Conservation (phyloP, 2,797 vertebrate species). For the Microctenopoma lineatum region DNA sequence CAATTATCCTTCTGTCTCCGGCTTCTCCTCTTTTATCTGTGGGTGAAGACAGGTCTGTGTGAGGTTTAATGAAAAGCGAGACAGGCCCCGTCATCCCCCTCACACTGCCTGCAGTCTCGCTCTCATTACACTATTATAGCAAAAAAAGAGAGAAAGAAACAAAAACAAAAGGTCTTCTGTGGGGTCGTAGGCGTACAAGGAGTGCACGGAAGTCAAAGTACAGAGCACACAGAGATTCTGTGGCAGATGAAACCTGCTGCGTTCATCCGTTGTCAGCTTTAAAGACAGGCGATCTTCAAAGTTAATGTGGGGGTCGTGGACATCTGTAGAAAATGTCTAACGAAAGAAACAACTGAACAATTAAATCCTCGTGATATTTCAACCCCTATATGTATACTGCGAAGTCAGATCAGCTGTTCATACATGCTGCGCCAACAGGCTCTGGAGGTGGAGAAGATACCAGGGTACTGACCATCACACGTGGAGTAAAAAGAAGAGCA, state of each 20-base stretch:
- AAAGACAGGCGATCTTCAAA: no score
- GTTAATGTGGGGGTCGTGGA: no score
- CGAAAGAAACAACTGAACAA: no score
- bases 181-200: not conserved
- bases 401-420: no score
- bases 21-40: slow-evolving; percentile 31
- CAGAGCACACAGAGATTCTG: not conserved
- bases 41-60: slow-evolving; percentile 33
- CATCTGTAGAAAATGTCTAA: no score
- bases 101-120: slow-evolving; percentile 22
- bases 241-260: not conserved
- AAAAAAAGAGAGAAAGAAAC: not conserved
- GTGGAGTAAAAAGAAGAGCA: no score
- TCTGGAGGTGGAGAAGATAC: no score
- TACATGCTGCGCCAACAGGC: no score
- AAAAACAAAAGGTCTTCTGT: slow-evolving; percentile 18
- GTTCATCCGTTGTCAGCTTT: not conserved
- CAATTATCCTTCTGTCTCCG: slow-evolving; percentile 46
- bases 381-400: no score
- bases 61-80: slow-evolving; percentile 50
- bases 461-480: no score
- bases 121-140: slow-evolving; percentile 25
- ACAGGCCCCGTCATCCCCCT: slow-evolving; percentile 34
- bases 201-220: not conserved
- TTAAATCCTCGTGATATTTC: no score